Percentiles rank a stretch among this genome's conserved stretches.
Evolutionary conservation across 2,113 vertebrate species (phyloP).

Genomic region (Petroica traversi): DNA sequence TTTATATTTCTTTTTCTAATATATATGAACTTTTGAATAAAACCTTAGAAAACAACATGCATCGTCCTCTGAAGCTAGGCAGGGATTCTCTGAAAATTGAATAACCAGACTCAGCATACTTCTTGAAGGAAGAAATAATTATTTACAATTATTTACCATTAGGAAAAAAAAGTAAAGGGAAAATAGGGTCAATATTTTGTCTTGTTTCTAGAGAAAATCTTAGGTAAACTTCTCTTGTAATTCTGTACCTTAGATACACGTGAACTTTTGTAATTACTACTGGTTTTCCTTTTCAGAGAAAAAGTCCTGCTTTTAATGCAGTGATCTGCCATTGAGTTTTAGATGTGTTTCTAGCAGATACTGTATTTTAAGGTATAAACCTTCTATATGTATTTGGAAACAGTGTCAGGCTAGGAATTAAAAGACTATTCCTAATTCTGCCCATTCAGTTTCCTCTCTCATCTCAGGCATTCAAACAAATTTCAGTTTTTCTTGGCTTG

Average conservation of each 20-base stretch:
- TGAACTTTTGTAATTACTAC: neutral
- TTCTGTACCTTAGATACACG: neutral
- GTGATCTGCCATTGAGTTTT: neutral
- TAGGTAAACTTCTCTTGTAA: neutral
- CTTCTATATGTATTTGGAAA: fast-evolving
- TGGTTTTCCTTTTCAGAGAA: neutral
- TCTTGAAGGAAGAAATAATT: neutral
- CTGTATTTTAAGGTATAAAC: neutral
- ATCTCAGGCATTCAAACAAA: neutral
- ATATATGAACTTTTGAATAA: neutral
- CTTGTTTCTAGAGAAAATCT: neutral
- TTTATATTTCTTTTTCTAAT: too few species aligned
- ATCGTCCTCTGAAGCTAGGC: neutral
- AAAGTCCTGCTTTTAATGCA: neutral
- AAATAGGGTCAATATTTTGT: neutral
- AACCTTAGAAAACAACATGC: neutral
- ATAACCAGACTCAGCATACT: neutral
- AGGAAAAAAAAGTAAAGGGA: neutral
- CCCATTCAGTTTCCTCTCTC: neutral
- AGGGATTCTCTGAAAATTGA: neutral
- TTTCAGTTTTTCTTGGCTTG: neutral
- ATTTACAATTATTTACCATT: neutral
- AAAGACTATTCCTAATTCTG: neutral
- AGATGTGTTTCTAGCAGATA: neutral
- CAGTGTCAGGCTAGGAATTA: neutral